phyloP scores from a whole-genome alignment of 2,888 invertebrate genomes.

The Eucriotettix oculatus region DNA sequence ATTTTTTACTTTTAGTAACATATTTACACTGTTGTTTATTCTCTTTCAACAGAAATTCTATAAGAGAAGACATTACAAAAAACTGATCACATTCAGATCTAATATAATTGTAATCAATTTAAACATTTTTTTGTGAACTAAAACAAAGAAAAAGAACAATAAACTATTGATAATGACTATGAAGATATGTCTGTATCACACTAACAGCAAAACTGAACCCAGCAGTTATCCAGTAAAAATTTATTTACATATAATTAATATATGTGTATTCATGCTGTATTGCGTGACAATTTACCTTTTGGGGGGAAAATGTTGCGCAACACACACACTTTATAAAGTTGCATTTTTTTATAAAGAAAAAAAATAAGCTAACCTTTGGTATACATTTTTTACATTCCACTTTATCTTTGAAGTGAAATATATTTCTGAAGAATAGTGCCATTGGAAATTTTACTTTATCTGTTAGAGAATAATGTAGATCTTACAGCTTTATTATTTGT shows the following conservation, averaged over 20 bases:
- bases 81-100: constrained; percentile 4
- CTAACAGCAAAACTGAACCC: constrained; percentile 2
- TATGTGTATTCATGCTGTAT: background rate
- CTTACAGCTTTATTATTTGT: too few species aligned
- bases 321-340: too few species aligned
- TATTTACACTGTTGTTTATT: constrained; percentile 9
- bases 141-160: background rate
- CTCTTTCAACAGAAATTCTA: constrained; percentile 5
- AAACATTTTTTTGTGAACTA: background rate
- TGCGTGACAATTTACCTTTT: background rate
- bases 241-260: background rate
- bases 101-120: constrained; percentile 3
- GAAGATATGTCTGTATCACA: constrained; percentile 6
- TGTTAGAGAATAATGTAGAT: too few species aligned
- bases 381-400: too few species aligned
- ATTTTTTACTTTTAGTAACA: constrained; percentile 10
- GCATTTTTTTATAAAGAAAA: too few species aligned
- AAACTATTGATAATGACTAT: background rate
- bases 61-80: constrained; percentile 4
- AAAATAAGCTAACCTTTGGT: too few species aligned
- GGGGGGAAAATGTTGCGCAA: too few species aligned
- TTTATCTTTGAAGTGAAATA: too few species aligned
- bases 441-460: too few species aligned
- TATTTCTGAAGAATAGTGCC: too few species aligned
- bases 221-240: constrained; percentile 1